A percentile compares a stretch with the other conserved stretches of the same genome.
These are phyloP conservation scores for Drosophila limbata DNA, from an alignment of 2,888 invertebrate genomes.

Conservation along the genomic window DNA sequence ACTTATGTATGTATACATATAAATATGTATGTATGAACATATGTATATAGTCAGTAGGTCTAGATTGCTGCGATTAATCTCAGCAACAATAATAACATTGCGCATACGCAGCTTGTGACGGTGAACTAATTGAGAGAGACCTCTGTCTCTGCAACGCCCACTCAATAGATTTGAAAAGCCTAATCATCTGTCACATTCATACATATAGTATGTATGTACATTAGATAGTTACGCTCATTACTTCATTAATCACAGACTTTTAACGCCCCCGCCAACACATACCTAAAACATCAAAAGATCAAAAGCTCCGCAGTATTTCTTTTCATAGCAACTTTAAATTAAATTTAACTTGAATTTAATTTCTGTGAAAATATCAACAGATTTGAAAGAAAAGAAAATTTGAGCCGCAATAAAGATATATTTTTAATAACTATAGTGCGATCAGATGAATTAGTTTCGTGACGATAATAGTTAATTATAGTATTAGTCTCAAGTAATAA, in stretches of 20 bases:
- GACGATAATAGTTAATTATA: too few species aligned
- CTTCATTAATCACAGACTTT: neutral
- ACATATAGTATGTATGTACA: neutral
- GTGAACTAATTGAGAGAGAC: slow-evolving; percentile 17
- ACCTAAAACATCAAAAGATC: slow-evolving; percentile 3
- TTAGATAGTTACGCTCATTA: neutral
- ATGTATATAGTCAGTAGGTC: neutral
- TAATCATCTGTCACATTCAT: neutral
- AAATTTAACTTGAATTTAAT: neutral
- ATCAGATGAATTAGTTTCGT: neutral
- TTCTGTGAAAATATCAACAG: neutral
- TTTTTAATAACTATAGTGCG: too few species aligned
- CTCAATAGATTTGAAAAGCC: slow-evolving; percentile 18
- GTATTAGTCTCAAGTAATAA: too few species aligned
- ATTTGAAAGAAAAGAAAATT: neutral
- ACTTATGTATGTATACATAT: too few species aligned
- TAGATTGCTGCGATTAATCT: slow-evolving; percentile 42
- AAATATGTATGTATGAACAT: too few species aligned
- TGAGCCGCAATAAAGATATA: neutral
- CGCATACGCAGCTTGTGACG: slow-evolving; percentile 51
- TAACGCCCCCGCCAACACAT: slow-evolving; percentile 30
- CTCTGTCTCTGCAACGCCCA: slow-evolving; percentile 6
- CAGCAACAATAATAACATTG: slow-evolving; percentile 17
- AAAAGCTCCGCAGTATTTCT: slow-evolving; percentile 13
- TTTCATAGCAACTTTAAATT: neutral